Evolutionary conservation across 2,888 invertebrate genomes (phyloP), one percentile per base, ranked within the genome.

Genomic region (Arge pagana): DNA sequence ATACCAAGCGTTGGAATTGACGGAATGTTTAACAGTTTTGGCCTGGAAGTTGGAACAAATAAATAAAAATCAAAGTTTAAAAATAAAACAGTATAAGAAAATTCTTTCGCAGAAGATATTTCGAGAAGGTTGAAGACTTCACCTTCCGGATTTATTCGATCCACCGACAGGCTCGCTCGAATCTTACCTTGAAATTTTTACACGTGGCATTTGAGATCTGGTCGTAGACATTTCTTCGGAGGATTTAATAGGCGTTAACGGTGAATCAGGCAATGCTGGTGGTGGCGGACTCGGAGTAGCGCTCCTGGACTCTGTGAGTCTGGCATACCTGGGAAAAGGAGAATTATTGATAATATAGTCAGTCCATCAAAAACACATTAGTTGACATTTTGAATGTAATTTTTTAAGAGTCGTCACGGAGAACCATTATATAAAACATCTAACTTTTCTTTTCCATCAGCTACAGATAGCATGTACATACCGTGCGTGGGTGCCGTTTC

Each of bases 231-330:
- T 79, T 62, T 83, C 82, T 1, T 80, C 79, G 10, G 83, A 83
- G 7, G 74, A 71, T 13, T 67, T 64, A 28, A 74, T 71, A 2
- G 76, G 71, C 4, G 72, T 70, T 7, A 45, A 16, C 21, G 21
- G 31, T 16, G 33, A 58, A 52, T 61, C 61, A 23, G 65, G 63
- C 37, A 62, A 55, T 48, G 73, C 65, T 63, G 54, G 74, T 55
- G 88, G 87, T n/a, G 88, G 88, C 6, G 82, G 82, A 1, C 81
- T 81, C 15, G 86, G 86, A 11, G 88, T 87, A 28, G 88, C 85
- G 23, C 89, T 89, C 49, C 89, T 82, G 3, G 90, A 88, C 74
- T 91, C 90, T 23, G 88, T 82, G 55, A 91, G 79, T 31, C 90
- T 81, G 35, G 85, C 82, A 72, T 90, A 85, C 74, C 86, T 82